Conservation (phyloP, 2,888 invertebrate species). For the Hofmannophila pseudospretella region DNA sequence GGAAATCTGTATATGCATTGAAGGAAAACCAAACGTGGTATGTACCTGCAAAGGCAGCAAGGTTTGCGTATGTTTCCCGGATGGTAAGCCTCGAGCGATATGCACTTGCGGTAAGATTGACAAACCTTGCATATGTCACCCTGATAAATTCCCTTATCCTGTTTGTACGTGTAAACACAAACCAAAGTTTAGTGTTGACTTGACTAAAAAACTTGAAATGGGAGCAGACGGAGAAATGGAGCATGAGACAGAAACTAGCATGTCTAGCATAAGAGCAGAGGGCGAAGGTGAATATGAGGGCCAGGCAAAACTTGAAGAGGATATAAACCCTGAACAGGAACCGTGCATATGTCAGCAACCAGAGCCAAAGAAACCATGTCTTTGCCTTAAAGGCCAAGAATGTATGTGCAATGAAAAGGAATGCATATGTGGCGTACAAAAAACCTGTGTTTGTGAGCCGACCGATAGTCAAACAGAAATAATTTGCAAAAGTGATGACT, state of each 20-base stretch:
- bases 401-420: slow-evolving; percentile 39
- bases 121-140: slow-evolving; percentile 57
- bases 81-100: slow-evolving; percentile 30
- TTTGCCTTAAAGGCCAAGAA: slow-evolving; percentile 43
- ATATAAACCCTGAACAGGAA: slow-evolving; percentile 12
- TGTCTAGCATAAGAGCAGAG: not conserved
- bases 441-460: slow-evolving; percentile 48
- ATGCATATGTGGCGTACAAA: slow-evolving; percentile 51
- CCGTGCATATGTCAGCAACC: slow-evolving; percentile 53
- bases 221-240: not conserved
- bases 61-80: slow-evolving; percentile 49
- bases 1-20: slow-evolving; percentile 51
- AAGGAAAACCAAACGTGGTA: slow-evolving; percentile 30
- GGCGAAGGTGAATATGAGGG: not conserved
- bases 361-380: slow-evolving; percentile 33
- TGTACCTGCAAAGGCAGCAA: slow-evolving; percentile 45
- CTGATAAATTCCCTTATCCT: slow-evolving; percentile 44
- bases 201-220: not conserved
- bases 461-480: slow-evolving; percentile 23
- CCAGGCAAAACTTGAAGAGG: not conserved
- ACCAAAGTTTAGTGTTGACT: slow-evolving; percentile 20
- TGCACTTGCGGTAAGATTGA: slow-evolving; percentile 50
- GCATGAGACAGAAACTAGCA: not conserved
- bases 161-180: slow-evolving; percentile 51
- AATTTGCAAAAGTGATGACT: slow-evolving; percentile 34